Base-by-base conservation (phyloP, 2,888 invertebrate species). In the Galeopsomyia nigrocyanea region DNA sequence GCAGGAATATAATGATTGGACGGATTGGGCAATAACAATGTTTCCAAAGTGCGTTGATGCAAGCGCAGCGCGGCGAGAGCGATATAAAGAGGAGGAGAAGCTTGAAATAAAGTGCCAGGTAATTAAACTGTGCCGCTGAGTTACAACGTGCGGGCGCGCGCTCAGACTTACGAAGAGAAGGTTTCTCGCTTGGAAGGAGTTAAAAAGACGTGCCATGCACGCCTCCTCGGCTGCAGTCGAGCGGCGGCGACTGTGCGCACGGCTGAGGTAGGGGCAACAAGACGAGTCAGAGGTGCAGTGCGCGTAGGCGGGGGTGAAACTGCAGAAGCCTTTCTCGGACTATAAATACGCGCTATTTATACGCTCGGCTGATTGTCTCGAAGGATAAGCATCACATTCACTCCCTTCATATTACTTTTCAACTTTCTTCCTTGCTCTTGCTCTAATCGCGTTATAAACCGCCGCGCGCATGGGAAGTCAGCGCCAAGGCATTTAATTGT, bases 301-400 rank as follows among this genome's bases (percentile, higher is more conserved):
- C 39, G 39, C 39, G 7, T 39, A 39, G 79, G 77, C 77, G 77
- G 79, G 75, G 78, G 79, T 81, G 82, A 81, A 83, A 82, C 78
- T 79, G 75, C 77, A 58, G 68, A 64, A 72, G 64, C 49, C 39
- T 31, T 64, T 78, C 81, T 78, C 79, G 78, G 80, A 82, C 82
- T 82, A 83, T 82, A 83, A 84, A 85, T 85, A 84, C 80, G 77
- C 77, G 77, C 82, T 84, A 84, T 85, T 85, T 85, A 83, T 85
- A 82, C 81, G 82, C 84, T 79, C 80, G 77, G 84, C 82, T 85
- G 85, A 85, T 85, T 85, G 85, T 85, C 84, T 84, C 79, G 79
- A 76, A 73, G 78, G 85, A 85, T 85, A 85, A 84, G 79, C 77
- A 85, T 85, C 85, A 82, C 39, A 39, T 39, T 26, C 26, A 1